These are phyloP conservation scores for Tetanocera ferruginea DNA, from an alignment of 2,888 invertebrate genomes.

Conservation along the genomic window DNA sequence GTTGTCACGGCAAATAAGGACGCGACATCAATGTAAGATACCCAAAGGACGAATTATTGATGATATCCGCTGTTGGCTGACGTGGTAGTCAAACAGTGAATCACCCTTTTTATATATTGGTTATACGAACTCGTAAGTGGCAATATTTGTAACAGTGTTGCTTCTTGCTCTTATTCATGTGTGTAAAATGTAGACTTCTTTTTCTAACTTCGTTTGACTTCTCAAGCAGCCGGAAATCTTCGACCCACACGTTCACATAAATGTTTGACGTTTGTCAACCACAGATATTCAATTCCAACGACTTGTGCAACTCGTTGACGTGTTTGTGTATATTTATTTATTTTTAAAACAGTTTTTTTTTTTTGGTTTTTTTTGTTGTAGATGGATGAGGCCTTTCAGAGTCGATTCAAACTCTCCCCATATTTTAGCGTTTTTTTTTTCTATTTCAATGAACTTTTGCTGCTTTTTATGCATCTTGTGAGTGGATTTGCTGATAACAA, in stretches of 20 bases:
- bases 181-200: not conserved
- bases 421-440: not conserved
- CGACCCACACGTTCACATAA: not conserved
- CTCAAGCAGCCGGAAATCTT: not conserved
- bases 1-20: slow-evolving; percentile 33
- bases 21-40: not conserved
- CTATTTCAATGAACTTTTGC: not conserved
- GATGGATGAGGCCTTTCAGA: no score
- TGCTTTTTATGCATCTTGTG: not conserved
- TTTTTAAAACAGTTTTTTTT: not conserved
- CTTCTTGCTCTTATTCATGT: not conserved
- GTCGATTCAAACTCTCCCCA: no score
- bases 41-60: slow-evolving; percentile 20
- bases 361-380: not conserved
- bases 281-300: not conserved
- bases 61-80: not conserved
- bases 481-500: slow-evolving; percentile 24
- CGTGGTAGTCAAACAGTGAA: not conserved
- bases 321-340: not conserved
- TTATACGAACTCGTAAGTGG: not conserved
- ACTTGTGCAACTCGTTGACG: not conserved
- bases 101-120: not conserved
- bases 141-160: not conserved
- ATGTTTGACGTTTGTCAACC: not conserved
- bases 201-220: slow-evolving; percentile 12